Evolutionary conservation across 2,888 invertebrate genomes (phyloP).

Genomic region (Lapara coniferarum): DNA sequence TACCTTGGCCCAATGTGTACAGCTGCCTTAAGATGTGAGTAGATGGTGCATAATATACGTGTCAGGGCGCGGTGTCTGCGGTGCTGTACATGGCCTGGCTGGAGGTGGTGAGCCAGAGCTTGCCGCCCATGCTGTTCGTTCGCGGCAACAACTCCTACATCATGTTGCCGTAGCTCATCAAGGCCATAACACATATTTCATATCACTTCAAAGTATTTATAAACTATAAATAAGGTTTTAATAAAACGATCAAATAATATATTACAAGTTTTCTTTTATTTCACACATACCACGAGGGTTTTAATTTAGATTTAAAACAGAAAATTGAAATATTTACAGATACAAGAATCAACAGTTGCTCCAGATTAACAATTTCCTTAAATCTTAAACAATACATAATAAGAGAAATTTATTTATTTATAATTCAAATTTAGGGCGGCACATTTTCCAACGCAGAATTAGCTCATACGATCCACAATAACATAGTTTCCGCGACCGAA

Average conservation of each 20-base stretch:
- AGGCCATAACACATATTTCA: neutral
- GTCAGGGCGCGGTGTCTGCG: conserved; percentile 85
- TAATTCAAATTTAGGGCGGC: conserved; percentile 32
- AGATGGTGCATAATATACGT: neutral
- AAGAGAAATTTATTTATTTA: conserved; percentile 28
- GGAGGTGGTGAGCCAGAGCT: conserved; percentile 92
- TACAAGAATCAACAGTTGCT: conserved; percentile 75
- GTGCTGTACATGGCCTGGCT: conserved; percentile 98
- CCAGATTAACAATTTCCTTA: conserved; percentile 73
- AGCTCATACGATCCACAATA: conserved; percentile 27
- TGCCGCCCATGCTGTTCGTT: conserved; percentile 94
- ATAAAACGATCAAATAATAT: conserved; percentile 58
- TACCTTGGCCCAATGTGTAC: too few relatives aligned
- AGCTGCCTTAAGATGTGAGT: too few relatives aligned
- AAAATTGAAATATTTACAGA: conserved; percentile 78
- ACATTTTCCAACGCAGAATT: conserved; percentile 34
- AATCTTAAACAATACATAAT: conserved; percentile 48
- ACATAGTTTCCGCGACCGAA: conserved; percentile 35
- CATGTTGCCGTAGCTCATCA: conserved; percentile 59
- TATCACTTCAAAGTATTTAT: conserved; percentile 15
- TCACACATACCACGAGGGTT: conserved; percentile 78
- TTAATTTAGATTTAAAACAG: conserved; percentile 72
- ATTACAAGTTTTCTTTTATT: conserved; percentile 80
- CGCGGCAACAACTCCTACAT: conserved; percentile 93
- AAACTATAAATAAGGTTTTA: conserved; percentile 31